Base-by-base conservation (phyloP, 2,888 invertebrate genomes). In the Sarcophaga rosellei region DNA sequence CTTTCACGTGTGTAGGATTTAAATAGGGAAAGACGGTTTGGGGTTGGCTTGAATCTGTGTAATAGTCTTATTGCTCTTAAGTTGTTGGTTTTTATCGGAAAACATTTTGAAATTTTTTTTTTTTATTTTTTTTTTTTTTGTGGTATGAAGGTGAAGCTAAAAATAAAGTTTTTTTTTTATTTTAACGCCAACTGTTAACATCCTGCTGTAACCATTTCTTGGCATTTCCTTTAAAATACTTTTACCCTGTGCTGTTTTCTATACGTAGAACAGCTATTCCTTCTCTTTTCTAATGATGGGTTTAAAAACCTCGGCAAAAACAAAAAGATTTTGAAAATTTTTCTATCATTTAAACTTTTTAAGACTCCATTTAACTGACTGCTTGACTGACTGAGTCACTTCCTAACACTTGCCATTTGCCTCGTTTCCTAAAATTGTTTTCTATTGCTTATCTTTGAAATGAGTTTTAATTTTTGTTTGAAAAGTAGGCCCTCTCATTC, bases 321-420 rank as follows among this genome's bases (percentile, higher is more conserved):
- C 2, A 10, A 35, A 35, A 35, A 35, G 35, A 35, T 35, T 35
- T 35, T 35, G 35, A 6, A 35, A 6, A 35, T 6, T 35, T 35
- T 77, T n/a, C 47, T 66, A 44, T 73, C 77, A 68, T 83, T 78
- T 73, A 66, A 73, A 59, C 73, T 83, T 68, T 65, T 17, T 59
- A 66, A 77, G 59, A 62, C 44, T 59, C 25, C 72, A 73, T 35
- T 35, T 35, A 35, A 77, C 61, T 68, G 77, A 44, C 73, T 47
- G 21, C 23, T 61, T 65, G 21, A 57, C 35, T 45, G 20, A 20
- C n/a, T 63, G 35, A 25, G 4, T 4, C 25, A 25, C 2, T 25
- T 6, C 35, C 35, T 35, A 1, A 6, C 35, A 35, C 35, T 25
- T 25, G 25, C 25, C 25, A 25, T 25, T 25, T 25, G 25, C 25